Evolutionary conservation across 2,797 vertebrate genomes (phyloP).

Genomic region (Sebastes trivittatus): DNA sequence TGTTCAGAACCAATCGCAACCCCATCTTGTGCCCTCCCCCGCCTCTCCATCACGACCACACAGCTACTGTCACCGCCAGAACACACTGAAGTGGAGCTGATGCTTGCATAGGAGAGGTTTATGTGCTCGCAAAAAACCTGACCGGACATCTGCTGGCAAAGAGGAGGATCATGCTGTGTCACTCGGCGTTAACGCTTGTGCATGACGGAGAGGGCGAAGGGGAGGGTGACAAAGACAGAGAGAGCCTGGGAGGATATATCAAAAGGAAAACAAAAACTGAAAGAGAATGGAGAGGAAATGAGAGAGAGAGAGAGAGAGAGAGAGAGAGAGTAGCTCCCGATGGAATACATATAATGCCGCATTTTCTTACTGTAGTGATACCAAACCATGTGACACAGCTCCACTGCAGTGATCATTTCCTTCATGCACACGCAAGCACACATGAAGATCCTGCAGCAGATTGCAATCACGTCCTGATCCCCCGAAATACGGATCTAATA

Average conservation of each 20-base stretch:
- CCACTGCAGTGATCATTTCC: slow-evolving; percentile 8
- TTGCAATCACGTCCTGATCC: slow-evolving; percentile 15
- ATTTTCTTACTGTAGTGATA: slow-evolving; percentile 15
- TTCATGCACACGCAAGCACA: not conserved
- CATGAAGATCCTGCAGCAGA: slow-evolving; percentile 5
- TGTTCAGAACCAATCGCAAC: slow-evolving; percentile 53
- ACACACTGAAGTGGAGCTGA: slow-evolving; percentile 23
- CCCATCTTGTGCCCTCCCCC: not conserved
- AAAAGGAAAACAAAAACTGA: not conserved
- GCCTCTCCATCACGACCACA: slow-evolving; percentile 26
- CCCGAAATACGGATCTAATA: slow-evolving; percentile 18
- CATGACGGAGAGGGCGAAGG: slow-evolving; percentile 2
- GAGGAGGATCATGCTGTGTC: slow-evolving; percentile 9
- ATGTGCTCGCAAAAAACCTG: slow-evolving; percentile 13
- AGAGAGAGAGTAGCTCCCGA: not conserved
- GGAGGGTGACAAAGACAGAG: slow-evolving; percentile 17
- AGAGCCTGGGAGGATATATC: not conserved
- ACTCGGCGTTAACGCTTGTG: not conserved
- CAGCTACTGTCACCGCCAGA: slow-evolving; percentile 37
- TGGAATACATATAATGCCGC: slow-evolving; percentile 12
- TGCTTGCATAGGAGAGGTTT: slow-evolving; percentile 24
- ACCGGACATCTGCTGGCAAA: slow-evolving; percentile 32
- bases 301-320: too few relatives aligned
- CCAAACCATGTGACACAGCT: slow-evolving; percentile 21
- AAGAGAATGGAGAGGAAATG: not conserved